phyloP scores from a whole-genome alignment of 1,140 invertebrate species.

The Drosophila neocordata region DNA sequence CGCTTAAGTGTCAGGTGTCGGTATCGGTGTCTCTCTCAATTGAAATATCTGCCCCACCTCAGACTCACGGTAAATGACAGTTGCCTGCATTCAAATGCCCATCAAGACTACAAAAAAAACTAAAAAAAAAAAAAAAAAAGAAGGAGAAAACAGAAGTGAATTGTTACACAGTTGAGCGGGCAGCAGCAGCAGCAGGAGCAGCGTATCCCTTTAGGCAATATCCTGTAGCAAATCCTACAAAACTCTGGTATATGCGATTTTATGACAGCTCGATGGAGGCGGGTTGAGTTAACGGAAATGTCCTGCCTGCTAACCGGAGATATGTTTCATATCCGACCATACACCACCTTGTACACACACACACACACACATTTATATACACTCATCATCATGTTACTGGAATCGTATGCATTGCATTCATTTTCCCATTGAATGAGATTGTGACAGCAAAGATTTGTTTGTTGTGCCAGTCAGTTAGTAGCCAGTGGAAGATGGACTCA shows the following conservation, averaged over 20 bases:
- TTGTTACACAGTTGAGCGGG: slow-evolving; percentile 62
- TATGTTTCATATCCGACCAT: slow-evolving; percentile 80
- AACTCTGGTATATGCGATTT: slow-evolving; percentile 58
- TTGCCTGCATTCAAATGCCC: slow-evolving; percentile 72
- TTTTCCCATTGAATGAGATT: slow-evolving; percentile 54
- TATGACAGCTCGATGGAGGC: slow-evolving; percentile 69
- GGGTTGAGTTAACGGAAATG: slow-evolving; percentile 65
- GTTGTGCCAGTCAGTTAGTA: slow-evolving; percentile 16
- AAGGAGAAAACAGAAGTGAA: slow-evolving; percentile 24
- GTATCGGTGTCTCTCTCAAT: slow-evolving; percentile 49
- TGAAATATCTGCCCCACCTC: slow-evolving; percentile 42
- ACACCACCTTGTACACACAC: too few species aligned
- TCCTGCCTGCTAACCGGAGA: slow-evolving; percentile 82
- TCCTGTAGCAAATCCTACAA: slow-evolving; percentile 62
- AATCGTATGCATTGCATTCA: slow-evolving; percentile 30
- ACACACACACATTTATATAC: too few species aligned
- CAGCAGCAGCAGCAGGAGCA: slow-evolving; percentile 14
- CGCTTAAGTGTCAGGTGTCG: slow-evolving; percentile 78
- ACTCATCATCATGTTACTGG: too few species aligned
- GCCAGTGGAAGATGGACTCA: slow-evolving; percentile 20
- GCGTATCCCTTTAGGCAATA: slow-evolving; percentile 74
- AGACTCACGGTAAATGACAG: slow-evolving; percentile 54
- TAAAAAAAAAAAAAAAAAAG: not conserved
- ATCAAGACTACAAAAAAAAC: slow-evolving; percentile 34
- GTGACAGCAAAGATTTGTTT: slow-evolving; percentile 77